Conservation (phyloP, 2,113 vertebrate genomes). For the Mesembrinibis cayennensis region DNA sequence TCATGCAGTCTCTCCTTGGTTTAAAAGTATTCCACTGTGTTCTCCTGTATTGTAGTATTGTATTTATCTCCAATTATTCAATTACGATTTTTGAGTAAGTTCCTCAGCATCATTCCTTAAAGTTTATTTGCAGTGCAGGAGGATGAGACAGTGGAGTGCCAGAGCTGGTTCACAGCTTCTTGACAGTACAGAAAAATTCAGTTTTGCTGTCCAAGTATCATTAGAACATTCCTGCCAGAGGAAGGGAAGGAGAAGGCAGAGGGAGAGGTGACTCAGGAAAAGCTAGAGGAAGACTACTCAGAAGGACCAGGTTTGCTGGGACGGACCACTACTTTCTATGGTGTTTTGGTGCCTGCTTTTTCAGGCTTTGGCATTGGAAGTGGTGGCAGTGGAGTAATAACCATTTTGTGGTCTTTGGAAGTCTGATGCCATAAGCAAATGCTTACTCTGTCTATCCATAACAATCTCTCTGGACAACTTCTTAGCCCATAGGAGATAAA, state of each 20-base stretch:
- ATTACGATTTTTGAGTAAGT: background rate
- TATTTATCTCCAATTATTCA: background rate
- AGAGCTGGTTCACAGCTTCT: background rate
- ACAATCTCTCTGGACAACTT: background rate
- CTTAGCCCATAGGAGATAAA: background rate
- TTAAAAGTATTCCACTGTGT: background rate
- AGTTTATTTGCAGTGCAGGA: background rate
- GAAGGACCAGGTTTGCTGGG: background rate
- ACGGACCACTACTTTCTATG: background rate
- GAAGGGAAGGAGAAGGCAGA: background rate
- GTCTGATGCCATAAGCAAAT: background rate
- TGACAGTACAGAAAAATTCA: background rate
- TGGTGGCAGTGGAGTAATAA: background rate
- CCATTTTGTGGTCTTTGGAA: background rate
- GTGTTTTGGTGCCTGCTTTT: background rate
- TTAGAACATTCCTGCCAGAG: background rate
- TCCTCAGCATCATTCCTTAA: background rate
- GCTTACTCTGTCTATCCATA: background rate
- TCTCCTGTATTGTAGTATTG: background rate
- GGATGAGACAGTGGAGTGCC: background rate
- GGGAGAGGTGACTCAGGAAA: background rate
- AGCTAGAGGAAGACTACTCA: background rate
- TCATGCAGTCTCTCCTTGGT: background rate
- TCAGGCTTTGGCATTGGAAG: background rate
- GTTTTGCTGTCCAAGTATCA: background rate